Evolutionary conservation across 1,140 invertebrate genomes (phyloP).

Genomic region (Telenomus remus): DNA sequence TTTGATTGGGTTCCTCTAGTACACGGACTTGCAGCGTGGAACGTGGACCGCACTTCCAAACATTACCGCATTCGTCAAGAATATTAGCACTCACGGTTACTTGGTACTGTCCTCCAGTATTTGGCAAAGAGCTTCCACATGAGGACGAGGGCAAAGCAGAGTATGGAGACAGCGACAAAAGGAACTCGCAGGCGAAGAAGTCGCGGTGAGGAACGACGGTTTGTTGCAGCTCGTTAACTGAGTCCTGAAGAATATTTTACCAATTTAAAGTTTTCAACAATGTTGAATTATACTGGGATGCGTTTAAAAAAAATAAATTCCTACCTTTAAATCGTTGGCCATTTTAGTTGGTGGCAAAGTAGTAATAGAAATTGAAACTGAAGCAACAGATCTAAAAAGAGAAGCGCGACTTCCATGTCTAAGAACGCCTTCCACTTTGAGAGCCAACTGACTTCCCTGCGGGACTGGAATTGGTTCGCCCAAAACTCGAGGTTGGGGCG

Average conservation of each 20-base stretch:
- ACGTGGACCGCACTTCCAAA: conserved; percentile 86
- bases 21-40: conserved; percentile 82
- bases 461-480: conserved; percentile 86
- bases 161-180: conserved; percentile 76
- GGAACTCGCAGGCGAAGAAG: conserved; percentile 87
- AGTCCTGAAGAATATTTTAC: conserved; percentile 20
- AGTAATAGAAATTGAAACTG: conserved; percentile 83
- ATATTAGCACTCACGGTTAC: conserved; percentile 83
- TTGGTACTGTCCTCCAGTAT: conserved; percentile 72
- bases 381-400: conserved; percentile 82
- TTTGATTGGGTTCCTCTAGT: conserved; percentile 78
- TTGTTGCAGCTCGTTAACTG: conserved; percentile 39
- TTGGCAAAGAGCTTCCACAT: conserved; percentile 39
- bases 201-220: conserved; percentile 77
- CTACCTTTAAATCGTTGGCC: conserved; percentile 75
- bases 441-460: conserved; percentile 84
- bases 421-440: conserved; percentile 92
- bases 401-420: conserved; percentile 82
- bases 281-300: no score
- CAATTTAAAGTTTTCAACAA: no score
- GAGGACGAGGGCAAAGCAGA: conserved; percentile 11
- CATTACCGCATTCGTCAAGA: conserved; percentile 81
- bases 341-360: conserved; percentile 78
- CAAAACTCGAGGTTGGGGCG: conserved; percentile 85
- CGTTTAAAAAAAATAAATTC: no score